phyloP scores from a whole-genome alignment of 2,888 invertebrate species.

The Nineta flava region DNA sequence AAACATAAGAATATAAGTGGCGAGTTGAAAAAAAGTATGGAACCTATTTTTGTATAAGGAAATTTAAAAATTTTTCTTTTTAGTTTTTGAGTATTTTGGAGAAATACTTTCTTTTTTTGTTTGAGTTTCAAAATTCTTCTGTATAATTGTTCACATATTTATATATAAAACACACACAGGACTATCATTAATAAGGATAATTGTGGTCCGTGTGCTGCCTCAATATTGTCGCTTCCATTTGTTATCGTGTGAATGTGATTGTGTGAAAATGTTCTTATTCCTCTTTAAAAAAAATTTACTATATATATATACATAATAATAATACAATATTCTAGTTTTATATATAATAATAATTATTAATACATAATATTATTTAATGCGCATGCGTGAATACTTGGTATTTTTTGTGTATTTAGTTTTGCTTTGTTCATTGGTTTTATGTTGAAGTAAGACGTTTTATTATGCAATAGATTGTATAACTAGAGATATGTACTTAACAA shows the following conservation, averaged over 20 bases:
- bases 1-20: background rate
- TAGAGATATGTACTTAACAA: too few relatives aligned
- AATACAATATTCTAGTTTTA: too few relatives aligned
- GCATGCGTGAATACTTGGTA: too few relatives aligned
- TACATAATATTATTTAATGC: too few relatives aligned
- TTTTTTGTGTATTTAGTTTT: too few relatives aligned
- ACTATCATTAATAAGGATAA: background rate
- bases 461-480: too few relatives aligned
- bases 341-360: too few relatives aligned
- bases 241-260: background rate
- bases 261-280: background rate
- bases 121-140: background rate
- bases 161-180: background rate
- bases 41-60: slow-evolving; percentile 3
- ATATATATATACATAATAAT: too few relatives aligned
- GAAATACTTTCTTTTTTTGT: background rate
- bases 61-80: background rate
- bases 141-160: too few relatives aligned
- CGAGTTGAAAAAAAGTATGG: background rate
- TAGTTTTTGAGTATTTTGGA: background rate
- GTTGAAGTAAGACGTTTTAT: too few relatives aligned
- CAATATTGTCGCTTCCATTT: background rate
- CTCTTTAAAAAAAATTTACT: too few relatives aligned
- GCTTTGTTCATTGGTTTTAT: too few relatives aligned
- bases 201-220: background rate